These are phyloP conservation scores for Procambarus virginalis DNA, from an alignment of 1,140 invertebrate genomes.

Conservation along the genomic window DNA sequence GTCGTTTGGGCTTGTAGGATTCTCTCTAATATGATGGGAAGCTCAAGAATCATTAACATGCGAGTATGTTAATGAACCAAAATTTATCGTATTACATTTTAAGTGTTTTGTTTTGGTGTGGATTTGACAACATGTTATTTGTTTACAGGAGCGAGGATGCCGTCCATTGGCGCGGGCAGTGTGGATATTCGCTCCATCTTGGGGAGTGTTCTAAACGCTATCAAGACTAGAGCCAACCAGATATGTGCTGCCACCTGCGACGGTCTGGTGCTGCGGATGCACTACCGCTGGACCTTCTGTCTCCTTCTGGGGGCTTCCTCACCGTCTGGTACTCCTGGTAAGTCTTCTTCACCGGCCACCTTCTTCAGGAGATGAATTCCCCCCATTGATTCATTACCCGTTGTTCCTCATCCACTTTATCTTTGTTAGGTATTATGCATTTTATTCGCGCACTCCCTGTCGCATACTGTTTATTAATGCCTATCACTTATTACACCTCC, in stretches of 20 bases:
- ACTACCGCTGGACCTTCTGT: slow-evolving; percentile 69
- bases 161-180: slow-evolving; percentile 66
- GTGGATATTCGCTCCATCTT: slow-evolving; percentile 69
- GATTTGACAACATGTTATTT: background rate
- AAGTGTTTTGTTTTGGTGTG: no score
- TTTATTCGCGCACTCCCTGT: no score
- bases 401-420: no score
- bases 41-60: no score
- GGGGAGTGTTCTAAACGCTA: slow-evolving; percentile 63
- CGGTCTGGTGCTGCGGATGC: slow-evolving; percentile 66
- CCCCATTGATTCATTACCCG: no score
- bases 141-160: slow-evolving; percentile 69
- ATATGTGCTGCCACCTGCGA: slow-evolving; percentile 66
- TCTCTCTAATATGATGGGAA: no score
- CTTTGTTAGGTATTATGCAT: no score
- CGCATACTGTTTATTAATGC: no score
- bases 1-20: no score
- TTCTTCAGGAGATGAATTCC: background rate
- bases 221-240: slow-evolving; percentile 64
- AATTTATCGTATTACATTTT: no score
- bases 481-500: no score
- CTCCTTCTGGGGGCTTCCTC: slow-evolving; percentile 63
- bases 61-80: background rate
- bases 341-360: slow-evolving; percentile 2
- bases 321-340: slow-evolving; percentile 69